Conservation (phyloP, 1,140 invertebrate genomes). For the Aphis gossypii region DNA sequence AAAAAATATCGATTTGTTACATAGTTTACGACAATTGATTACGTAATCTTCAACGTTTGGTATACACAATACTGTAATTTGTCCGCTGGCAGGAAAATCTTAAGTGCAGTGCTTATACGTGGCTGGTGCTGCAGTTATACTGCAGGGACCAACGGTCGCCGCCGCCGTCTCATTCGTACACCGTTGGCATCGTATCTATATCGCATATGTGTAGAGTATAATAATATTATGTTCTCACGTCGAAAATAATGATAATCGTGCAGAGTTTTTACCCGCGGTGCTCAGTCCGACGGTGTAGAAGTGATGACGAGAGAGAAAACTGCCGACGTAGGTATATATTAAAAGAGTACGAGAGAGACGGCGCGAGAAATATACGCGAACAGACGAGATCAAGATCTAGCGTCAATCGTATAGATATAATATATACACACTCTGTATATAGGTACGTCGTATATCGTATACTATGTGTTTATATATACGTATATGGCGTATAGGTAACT, state of each 20-base stretch:
- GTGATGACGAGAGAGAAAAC: background rate
- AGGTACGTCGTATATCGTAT: background rate
- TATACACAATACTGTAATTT: background rate
- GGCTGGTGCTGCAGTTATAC: background rate
- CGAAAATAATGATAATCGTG: slow-evolving; percentile 1
- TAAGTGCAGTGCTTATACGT: background rate
- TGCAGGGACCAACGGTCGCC: background rate
- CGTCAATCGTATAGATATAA: background rate
- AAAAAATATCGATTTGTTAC: too few species aligned
- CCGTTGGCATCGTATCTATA: background rate
- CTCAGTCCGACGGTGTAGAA: background rate
- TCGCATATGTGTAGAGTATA: background rate
- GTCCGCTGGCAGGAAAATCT: background rate
- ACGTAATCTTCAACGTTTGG: too few species aligned
- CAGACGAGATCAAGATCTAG: background rate
- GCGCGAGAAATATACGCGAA: background rate
- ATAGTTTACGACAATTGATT: too few species aligned
- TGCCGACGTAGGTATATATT: background rate
- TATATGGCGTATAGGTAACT: background rate
- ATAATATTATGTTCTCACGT: background rate
- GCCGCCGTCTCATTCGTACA: background rate
- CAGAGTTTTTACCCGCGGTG: background rate
- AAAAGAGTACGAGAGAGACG: background rate
- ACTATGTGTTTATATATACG: background rate
- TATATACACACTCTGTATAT: background rate